Conservation (phyloP, 2,888 invertebrate species). For the Pegoplata infirma region DNA sequence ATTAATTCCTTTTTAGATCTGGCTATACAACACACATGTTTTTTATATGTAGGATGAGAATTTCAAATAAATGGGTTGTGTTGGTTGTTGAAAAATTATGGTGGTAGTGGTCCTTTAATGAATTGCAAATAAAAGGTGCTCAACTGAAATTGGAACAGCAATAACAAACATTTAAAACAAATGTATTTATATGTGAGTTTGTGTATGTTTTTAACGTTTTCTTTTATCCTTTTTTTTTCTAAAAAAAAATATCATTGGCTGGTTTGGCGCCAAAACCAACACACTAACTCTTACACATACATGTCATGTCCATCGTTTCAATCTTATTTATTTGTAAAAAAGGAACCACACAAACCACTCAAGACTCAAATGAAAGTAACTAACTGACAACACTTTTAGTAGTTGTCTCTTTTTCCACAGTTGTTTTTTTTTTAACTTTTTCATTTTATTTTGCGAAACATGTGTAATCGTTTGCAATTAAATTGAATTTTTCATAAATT, state of each 20-base stretch:
- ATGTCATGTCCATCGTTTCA: background rate
- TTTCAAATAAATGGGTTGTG: background rate
- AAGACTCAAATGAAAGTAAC: slow-evolving; percentile 5
- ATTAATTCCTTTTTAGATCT: background rate
- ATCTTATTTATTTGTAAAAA: too few species aligned
- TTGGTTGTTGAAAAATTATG: slow-evolving; percentile 40
- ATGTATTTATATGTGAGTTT: slow-evolving; percentile 6
- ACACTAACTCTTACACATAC: background rate
- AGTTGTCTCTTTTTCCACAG: slow-evolving; percentile 13
- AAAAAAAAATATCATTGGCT: slow-evolving; percentile 36
- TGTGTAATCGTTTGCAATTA: slow-evolving; percentile 75
- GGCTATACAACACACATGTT: background rate
- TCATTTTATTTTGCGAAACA: slow-evolving; percentile 68
- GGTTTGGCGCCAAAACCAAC: slow-evolving; percentile 53
- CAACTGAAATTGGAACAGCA: slow-evolving; percentile 39
- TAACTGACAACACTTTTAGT: too few species aligned
- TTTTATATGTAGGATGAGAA: background rate
- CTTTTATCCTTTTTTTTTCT: background rate
- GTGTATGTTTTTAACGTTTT: slow-evolving; percentile 7
- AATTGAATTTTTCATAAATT: slow-evolving; percentile 78
- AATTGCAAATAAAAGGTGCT: slow-evolving; percentile 58
- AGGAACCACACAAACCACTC: slow-evolving; percentile 25
- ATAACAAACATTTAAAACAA: slow-evolving; percentile 3
- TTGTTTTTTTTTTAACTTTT: background rate
- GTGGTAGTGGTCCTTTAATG: slow-evolving; percentile 54